These are phyloP conservation scores for Drosophila subquinaria DNA, from an alignment of 2,888 invertebrate species.

Conservation along the genomic window DNA sequence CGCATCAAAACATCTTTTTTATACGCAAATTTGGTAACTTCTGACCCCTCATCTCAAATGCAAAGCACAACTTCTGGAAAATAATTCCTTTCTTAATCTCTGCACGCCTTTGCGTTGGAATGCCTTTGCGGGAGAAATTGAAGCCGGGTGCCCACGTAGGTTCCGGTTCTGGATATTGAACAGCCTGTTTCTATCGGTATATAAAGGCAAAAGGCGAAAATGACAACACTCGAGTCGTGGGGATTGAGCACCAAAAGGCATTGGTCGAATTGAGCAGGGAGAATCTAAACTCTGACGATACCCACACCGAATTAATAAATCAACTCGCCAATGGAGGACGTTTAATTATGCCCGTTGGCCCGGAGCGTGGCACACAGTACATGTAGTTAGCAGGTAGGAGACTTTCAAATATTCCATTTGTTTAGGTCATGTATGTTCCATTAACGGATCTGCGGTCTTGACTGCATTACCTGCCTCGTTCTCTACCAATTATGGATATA, in stretches of 20 bases:
- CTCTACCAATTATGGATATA: constrained; percentile 65
- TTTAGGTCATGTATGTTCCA: constrained; percentile 93
- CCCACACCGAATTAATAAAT: too few species aligned
- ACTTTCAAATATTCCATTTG: neutral
- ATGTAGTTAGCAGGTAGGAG: constrained; percentile 90
- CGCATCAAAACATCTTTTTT: too few species aligned
- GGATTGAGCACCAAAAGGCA: constrained; percentile 96
- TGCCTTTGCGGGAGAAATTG: constrained; percentile 92
- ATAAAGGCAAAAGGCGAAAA: constrained; percentile 87
- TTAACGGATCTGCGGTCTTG: constrained; percentile 91
- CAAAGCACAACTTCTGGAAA: neutral
- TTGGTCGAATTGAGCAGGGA: constrained; percentile 90
- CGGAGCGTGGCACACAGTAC: constrained; percentile 93
- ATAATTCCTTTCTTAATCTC: neutral
- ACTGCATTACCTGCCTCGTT: constrained; percentile 73
- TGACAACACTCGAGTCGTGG: constrained; percentile 88
- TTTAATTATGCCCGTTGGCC: constrained; percentile 96
- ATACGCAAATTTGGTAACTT: constrained; percentile 86
- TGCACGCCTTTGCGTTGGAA: constrained; percentile 96
- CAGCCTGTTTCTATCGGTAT: constrained; percentile 95
- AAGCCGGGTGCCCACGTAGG: constrained; percentile 94
- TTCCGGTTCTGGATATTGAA: constrained; percentile 96
- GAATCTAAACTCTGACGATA: constrained; percentile 92
- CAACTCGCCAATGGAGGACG: too few species aligned
- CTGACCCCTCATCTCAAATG: neutral